Evolutionary conservation across 2,113 vertebrate species (phyloP).

Genomic region (Channa argus): DNA sequence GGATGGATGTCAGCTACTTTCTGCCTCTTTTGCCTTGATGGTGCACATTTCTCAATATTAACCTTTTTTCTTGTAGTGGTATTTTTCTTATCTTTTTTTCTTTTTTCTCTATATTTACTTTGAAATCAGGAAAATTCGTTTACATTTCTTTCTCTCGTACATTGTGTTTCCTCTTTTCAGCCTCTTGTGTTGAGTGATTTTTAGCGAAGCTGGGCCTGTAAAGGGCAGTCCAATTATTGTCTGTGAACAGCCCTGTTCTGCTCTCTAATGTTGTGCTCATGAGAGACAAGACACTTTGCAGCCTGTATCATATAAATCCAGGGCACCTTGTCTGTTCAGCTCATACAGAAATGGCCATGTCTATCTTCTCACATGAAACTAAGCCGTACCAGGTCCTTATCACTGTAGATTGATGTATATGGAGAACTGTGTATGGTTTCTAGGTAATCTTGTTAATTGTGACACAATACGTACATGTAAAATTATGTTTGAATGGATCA

Average conservation of each 20-base stretch:
- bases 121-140: slow-evolving; percentile 8
- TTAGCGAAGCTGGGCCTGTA: slow-evolving; percentile 28
- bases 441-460: too few relatives aligned
- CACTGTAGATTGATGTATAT: too few relatives aligned
- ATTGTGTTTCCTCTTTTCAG: background rate
- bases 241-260: slow-evolving; percentile 48
- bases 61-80: background rate
- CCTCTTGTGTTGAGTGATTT: slow-evolving; percentile 29
- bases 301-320: slow-evolving; percentile 24
- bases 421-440: too few relatives aligned
- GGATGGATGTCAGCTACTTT: slow-evolving; percentile 23
- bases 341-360: slow-evolving; percentile 18
- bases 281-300: slow-evolving; percentile 30
- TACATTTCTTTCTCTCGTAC: slow-evolving; percentile 16
- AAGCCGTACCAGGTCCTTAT: background rate
- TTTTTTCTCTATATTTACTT: background rate
- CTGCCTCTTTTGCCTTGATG: slow-evolving; percentile 6
- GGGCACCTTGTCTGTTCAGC: slow-evolving; percentile 19
- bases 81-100: slow-evolving; percentile 7
- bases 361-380: background rate
- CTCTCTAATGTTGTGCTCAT: slow-evolving; percentile 32
- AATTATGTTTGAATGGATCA: too few relatives aligned
- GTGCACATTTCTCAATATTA: slow-evolving; percentile 27
- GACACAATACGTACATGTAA: too few relatives aligned
- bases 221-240: slow-evolving; percentile 63